phyloP scores from a whole-genome alignment of 1,140 invertebrate genomes.

The Phocides pigmalion region DNA sequence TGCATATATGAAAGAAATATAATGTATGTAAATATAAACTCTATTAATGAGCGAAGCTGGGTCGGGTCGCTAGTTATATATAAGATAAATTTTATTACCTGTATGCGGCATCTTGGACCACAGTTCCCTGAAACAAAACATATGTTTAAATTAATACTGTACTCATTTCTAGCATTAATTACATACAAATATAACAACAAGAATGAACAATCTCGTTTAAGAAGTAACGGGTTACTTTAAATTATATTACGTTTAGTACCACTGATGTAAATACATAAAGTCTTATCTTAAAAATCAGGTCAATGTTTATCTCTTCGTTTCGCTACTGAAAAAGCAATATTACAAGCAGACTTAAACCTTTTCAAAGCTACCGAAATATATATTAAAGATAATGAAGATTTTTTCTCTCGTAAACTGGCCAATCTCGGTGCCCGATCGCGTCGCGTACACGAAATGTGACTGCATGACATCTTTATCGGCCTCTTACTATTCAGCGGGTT shows the following conservation, averaged over 20 bases:
- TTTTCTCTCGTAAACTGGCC: conserved; percentile 50
- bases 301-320: not conserved
- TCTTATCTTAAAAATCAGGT: conserved; percentile 17
- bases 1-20: no score
- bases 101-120: conserved; percentile 65
- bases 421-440: conserved; percentile 49
- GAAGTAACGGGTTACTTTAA: no score
- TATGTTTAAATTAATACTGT: conserved; percentile 27
- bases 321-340: conserved; percentile 15
- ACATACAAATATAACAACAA: no score
- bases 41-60: no score
- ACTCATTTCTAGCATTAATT: conserved; percentile 15
- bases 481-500: conserved; percentile 12
- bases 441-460: conserved; percentile 56
- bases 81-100: no score
- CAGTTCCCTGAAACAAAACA: conserved; percentile 59
- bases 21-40: no score
- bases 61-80: no score
- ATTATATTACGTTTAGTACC: conserved; percentile 18
- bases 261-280: conserved; percentile 21
- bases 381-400: conserved; percentile 39
- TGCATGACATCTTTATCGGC: conserved; percentile 76
- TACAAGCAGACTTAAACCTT: not conserved
- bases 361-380: conserved; percentile 30
- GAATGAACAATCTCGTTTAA: no score